Evolutionary conservation across 1,140 invertebrate genomes (phyloP), one percentile per base, ranked within the genome.

Genomic region (Calliopsis andreniformis): DNA sequence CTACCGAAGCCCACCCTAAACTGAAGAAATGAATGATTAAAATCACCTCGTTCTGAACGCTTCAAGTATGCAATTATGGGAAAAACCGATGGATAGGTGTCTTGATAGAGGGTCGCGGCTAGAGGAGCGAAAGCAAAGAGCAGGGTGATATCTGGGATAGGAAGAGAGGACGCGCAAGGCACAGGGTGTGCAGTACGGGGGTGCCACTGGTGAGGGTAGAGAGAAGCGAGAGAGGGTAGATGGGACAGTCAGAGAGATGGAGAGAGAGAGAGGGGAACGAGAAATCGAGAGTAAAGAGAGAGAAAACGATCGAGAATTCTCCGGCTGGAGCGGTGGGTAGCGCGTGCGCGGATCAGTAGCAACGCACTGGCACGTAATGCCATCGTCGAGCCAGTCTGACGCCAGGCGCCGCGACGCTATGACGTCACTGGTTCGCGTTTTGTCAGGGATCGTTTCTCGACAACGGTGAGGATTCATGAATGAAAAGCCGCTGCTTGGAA

Each of bases 351-450:
- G 75, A 63, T 79, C 76, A 61, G 69, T 73, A 51, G 61, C 72
- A 49, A 71, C 68, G 82, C 77, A 83, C 72, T 53, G 59, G 69
- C 63, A 72, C 68, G 68, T 84, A 80, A 84, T 77, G 62, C 61
- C 68, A 69, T 69, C 77, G 70, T 64, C 66, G 78, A 87, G 86
- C 86, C 89, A 92, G 91, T 91, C 87, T 87, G 89, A 90, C 89
- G 89, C 88, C 89, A 89, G 87, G 87, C 87, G 87, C 88, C 89
- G 91, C 87, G 83, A 89, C 87, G 87, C 83, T 87, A 90, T 90
- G 89, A 91, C 87, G 89, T 90, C 88, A 91, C 73, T 82, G 85
- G 69, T 76, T 76, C 87, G 86, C 86, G 87, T 76, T 86, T 82
- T 79, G 25, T 78, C 80, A 58, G 49, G 58, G 73, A 78, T 71